These are phyloP conservation scores for Agrochola lota DNA, from an alignment of 2,888 invertebrate species.

Conservation along the genomic window DNA sequence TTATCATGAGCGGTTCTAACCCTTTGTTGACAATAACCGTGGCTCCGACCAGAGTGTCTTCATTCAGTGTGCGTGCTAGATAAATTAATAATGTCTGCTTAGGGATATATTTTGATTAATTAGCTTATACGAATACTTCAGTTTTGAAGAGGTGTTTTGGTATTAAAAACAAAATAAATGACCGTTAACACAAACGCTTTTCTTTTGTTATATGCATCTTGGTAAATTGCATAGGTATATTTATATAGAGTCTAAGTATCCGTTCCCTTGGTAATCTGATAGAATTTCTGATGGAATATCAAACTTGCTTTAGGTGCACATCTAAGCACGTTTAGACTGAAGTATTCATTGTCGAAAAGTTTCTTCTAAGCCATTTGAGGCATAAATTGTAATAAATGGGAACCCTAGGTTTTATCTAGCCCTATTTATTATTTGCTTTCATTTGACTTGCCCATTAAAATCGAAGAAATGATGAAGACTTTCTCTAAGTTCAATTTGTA, in stretches of 20 bases:
- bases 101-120: constrained; percentile 1
- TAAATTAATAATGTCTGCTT: constrained; percentile 11
- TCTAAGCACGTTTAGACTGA: not conserved
- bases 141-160: constrained; percentile 7
- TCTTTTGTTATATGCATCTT: not conserved
- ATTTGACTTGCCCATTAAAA: not conserved
- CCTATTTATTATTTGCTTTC: not conserved
- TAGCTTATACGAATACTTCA: not conserved
- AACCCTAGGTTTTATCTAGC: not conserved
- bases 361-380: not conserved
- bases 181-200: not conserved
- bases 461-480: not conserved
- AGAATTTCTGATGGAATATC: not conserved
- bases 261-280: not conserved
- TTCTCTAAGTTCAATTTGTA: not conserved
- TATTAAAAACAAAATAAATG: not conserved
- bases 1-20: constrained; percentile 15
- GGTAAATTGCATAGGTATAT: not conserved
- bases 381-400: not conserved
- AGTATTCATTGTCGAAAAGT: not conserved
- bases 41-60: constrained; percentile 21
- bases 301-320: constrained; percentile 1
- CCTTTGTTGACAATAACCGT: constrained; percentile 53
- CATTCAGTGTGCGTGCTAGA: constrained; percentile 13
- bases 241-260: not conserved